Conservation (phyloP, 2,888 invertebrate species). For the Drosophila subquinaria region DNA sequence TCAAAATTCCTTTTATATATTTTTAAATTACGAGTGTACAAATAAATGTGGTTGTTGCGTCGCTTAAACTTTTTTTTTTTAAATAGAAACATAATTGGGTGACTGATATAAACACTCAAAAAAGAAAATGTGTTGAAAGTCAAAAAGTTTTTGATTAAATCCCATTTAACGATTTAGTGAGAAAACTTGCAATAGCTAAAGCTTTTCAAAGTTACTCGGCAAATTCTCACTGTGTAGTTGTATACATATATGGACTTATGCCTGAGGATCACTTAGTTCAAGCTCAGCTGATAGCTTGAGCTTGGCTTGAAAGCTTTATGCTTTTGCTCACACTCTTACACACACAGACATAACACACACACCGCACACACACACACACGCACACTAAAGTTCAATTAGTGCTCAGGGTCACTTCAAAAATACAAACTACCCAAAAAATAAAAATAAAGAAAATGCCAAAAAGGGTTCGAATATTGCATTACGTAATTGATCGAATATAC, state of each 20-base stretch:
- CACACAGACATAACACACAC: constrained; percentile 8
- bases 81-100: no score
- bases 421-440: constrained; percentile 1
- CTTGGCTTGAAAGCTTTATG: constrained; percentile 41
- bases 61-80: no score
- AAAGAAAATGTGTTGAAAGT: no score
- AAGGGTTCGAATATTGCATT: constrained; percentile 50
- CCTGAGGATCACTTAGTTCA: constrained; percentile 59
- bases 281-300: constrained; percentile 60
- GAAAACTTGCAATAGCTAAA: background rate
- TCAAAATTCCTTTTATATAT: no score
- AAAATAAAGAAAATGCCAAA: constrained; percentile 2
- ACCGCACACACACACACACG: constrained; percentile 12
- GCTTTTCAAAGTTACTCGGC: background rate
- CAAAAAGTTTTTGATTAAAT: no score
- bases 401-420: constrained; percentile 51
- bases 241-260: constrained; percentile 29
- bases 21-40: no score
- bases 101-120: no score
- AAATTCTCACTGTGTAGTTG: constrained; percentile 11
- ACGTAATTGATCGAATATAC: constrained; percentile 44
- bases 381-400: constrained; percentile 25
- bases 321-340: constrained; percentile 5
- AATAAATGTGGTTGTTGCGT: no score
- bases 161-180: no score